These are phyloP conservation scores for Petaurus breviceps DNA, from an alignment of 2,113 vertebrate species.

Conservation along the genomic window DNA sequence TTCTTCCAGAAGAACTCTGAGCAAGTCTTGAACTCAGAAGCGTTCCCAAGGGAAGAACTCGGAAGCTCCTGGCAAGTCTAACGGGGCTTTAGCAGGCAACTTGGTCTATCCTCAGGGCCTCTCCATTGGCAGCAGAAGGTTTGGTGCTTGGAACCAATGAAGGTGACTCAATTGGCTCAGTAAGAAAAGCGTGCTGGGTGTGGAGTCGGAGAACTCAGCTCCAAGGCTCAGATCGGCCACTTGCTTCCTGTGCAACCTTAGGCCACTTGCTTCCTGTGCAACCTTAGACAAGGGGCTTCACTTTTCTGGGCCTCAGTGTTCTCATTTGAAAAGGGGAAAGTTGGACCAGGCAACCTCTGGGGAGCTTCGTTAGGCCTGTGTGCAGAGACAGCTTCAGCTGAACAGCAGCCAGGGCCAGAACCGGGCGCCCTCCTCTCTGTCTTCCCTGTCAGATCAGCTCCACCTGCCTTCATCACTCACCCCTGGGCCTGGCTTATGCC, in stretches of 20 bases:
- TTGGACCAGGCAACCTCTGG: not conserved
- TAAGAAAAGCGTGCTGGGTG: not conserved
- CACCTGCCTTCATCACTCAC: not conserved
- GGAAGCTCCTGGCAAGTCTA: not conserved
- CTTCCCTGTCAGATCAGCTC: not conserved
- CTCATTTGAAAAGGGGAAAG: not conserved
- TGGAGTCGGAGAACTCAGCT: not conserved
- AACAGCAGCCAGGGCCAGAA: not conserved
- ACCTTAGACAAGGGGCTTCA: not conserved
- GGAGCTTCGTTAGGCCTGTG: not conserved
- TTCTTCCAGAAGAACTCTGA: not conserved
- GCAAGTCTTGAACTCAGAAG: not conserved
- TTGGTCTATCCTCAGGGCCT: not conserved
- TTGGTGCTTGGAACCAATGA: not conserved
- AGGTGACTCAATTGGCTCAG: not conserved
- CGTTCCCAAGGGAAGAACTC: not conserved
- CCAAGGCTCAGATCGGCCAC: not conserved
- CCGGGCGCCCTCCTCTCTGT: not conserved
- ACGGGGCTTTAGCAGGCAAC: not conserved
- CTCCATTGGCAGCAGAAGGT: not conserved
- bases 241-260: not conserved
- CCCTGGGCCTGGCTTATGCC: not conserved
- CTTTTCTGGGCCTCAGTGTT: not conserved
- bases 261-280: not conserved
- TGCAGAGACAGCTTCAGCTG: not conserved